phyloP scores from a whole-genome alignment of 2,797 vertebrate species.

The Sebastes wilsoni region DNA sequence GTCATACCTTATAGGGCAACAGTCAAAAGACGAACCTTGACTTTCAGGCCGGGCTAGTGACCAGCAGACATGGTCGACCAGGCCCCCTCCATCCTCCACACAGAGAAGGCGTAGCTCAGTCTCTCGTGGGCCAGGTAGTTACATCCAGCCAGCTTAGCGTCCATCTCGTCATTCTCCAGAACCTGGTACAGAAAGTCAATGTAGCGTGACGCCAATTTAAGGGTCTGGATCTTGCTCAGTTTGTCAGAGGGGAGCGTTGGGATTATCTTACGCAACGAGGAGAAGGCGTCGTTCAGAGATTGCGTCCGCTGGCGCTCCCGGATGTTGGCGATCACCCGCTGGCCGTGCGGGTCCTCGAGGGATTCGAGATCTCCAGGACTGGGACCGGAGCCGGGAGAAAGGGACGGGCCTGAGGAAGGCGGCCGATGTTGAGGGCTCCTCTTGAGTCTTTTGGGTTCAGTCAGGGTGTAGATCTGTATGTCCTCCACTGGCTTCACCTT shows the following conservation, averaged over 20 bases:
- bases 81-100: conserved; percentile 96
- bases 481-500: conserved; percentile 48
- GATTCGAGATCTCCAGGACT: conserved; percentile 61
- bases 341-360: conserved; percentile 87
- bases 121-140: conserved; percentile 92
- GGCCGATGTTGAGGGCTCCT: conserved; percentile 76
- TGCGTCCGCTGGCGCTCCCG: conserved; percentile 91
- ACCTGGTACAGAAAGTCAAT: conserved; percentile 95
- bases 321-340: conserved; percentile 90
- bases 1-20: neutral
- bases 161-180: conserved; percentile 91
- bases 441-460: conserved; percentile 83
- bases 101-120: conserved; percentile 94
- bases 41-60: conserved; percentile 75
- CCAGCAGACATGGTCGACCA: conserved; percentile 92
- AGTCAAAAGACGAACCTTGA: conserved; percentile 3
- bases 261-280: conserved; percentile 91
- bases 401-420: conserved; percentile 62
- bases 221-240: conserved; percentile 95
- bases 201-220: conserved; percentile 92
- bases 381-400: conserved; percentile 66
- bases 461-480: conserved; percentile 37
- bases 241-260: conserved; percentile 93
- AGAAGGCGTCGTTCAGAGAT: conserved; percentile 92
- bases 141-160: conserved; percentile 87